These are phyloP conservation scores for Stichopus horrens DNA, from an alignment of 53 echinoderm and acorn worm genomes.

Conservation along the genomic window DNA sequence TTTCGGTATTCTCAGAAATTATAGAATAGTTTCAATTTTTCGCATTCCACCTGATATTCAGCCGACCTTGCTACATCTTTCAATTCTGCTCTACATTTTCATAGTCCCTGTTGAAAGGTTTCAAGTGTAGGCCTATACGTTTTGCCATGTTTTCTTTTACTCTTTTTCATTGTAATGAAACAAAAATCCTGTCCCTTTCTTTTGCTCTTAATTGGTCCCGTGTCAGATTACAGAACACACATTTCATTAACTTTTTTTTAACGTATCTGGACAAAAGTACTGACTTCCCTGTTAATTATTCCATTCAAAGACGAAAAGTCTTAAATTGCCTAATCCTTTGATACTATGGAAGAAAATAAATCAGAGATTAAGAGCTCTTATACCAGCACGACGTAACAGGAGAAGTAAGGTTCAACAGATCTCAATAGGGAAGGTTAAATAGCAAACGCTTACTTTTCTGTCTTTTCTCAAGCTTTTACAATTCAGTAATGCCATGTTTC, in stretches of 20 bases:
- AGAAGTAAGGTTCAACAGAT: slow-evolving; percentile 4
- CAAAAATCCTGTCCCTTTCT: neutral
- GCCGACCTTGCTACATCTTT: neutral
- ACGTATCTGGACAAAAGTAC: too few species aligned
- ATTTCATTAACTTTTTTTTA: neutral
- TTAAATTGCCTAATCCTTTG: neutral
- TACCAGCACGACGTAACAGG: neutral
- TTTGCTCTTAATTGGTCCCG: neutral
- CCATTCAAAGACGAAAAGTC: too few species aligned
- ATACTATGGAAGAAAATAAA: too few species aligned
- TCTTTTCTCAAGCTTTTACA: neutral
- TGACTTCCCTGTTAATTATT: too few species aligned
- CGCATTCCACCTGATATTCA: neutral
- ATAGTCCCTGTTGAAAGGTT: too few species aligned
- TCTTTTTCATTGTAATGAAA: neutral
- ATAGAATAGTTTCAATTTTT: neutral
- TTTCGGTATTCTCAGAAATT: too few species aligned
- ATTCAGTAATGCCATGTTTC: slow-evolving; percentile 18
- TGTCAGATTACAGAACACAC: neutral
- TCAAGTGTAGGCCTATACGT: too few species aligned
- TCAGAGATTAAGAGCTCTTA: neutral
- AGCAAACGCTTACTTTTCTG: neutral
- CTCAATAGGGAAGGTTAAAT: neutral
- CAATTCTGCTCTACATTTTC: neutral
- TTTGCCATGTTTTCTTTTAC: too few species aligned